Evolutionary conservation across 2,113 vertebrate genomes (phyloP).

Genomic region (Corythornis madagascariensis): DNA sequence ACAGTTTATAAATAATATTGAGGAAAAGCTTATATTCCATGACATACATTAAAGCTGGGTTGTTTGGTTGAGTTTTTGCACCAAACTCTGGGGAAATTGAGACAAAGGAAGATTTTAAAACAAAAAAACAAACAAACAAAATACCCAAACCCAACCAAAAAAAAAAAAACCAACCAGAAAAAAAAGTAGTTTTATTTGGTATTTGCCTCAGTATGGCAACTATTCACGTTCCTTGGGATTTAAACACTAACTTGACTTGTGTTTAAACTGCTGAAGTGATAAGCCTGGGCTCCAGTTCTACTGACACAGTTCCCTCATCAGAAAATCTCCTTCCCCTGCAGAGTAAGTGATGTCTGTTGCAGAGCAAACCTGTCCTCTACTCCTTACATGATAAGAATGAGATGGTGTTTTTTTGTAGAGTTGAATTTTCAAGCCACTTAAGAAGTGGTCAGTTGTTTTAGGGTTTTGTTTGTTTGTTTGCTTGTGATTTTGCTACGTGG

Average conservation of each 20-base stretch:
- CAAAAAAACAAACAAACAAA: not conserved
- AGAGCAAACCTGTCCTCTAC: not conserved
- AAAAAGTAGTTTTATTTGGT: not conserved
- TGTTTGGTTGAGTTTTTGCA: not conserved
- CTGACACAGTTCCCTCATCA: constrained; percentile 16
- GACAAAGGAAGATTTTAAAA: not conserved
- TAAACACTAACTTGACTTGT: not conserved
- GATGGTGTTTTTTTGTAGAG: not conserved
- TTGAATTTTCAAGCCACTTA: not conserved
- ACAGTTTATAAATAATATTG: constrained; percentile 8
- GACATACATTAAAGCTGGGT: not conserved
- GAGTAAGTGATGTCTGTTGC: not conserved
- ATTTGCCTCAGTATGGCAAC: not conserved
- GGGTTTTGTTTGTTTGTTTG: not conserved
- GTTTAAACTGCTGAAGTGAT: not conserved
- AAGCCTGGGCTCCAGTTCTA: not conserved
- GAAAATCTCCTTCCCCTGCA: not conserved
- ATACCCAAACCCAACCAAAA: too few relatives aligned
- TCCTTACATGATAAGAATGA: not conserved
- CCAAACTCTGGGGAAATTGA: not conserved
- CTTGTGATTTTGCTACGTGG: not conserved
- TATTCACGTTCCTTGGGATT: not conserved
- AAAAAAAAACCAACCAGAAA: not conserved
- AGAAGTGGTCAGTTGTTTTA: not conserved
- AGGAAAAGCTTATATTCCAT: not conserved